These are phyloP conservation scores for Scrobipalpa atriplicella DNA, from an alignment of 2,888 invertebrate species.

Conservation along the genomic window DNA sequence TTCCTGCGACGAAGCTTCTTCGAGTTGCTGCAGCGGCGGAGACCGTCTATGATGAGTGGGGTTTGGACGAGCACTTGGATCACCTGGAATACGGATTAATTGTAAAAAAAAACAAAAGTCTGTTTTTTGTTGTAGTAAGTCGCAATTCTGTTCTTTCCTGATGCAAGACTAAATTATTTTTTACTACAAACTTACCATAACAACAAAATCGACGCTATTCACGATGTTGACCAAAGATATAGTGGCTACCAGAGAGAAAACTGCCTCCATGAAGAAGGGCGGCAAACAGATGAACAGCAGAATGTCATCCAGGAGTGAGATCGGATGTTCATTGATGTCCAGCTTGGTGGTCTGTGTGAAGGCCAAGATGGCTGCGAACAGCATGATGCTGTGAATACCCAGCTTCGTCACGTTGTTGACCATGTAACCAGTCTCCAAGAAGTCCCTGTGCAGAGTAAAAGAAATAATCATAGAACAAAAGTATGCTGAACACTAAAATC, in stretches of 20 bases:
- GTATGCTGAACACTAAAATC: too few relatives aligned
- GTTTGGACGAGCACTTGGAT: constrained; percentile 89
- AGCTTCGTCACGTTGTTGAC: constrained; percentile 80
- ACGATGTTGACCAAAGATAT: constrained; percentile 76
- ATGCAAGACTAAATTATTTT: not conserved
- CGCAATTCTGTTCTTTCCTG: not conserved
- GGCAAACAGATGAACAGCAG: constrained; percentile 88
- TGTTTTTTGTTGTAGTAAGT: too few relatives aligned
- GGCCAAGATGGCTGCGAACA: constrained; percentile 82
- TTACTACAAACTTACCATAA: constrained; percentile 82
- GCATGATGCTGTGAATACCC: constrained; percentile 80
- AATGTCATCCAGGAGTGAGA: constrained; percentile 86
- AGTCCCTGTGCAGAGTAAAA: constrained; percentile 64
- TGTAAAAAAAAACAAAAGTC: too few relatives aligned
- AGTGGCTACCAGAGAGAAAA: constrained; percentile 87
- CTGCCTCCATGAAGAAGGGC: constrained; percentile 87
- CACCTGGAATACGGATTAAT: constrained; percentile 80
- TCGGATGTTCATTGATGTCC: constrained; percentile 85
- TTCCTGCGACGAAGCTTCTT: constrained; percentile 84
- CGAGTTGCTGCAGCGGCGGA: constrained; percentile 88
- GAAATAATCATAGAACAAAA: not conserved
- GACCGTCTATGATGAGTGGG: constrained; percentile 87
- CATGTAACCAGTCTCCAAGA: constrained; percentile 71
- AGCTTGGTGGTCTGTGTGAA: constrained; percentile 85
- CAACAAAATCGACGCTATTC: constrained; percentile 75